Conservation (phyloP, 2,888 invertebrate species). For the Lamellibrachia satsuma region DNA sequence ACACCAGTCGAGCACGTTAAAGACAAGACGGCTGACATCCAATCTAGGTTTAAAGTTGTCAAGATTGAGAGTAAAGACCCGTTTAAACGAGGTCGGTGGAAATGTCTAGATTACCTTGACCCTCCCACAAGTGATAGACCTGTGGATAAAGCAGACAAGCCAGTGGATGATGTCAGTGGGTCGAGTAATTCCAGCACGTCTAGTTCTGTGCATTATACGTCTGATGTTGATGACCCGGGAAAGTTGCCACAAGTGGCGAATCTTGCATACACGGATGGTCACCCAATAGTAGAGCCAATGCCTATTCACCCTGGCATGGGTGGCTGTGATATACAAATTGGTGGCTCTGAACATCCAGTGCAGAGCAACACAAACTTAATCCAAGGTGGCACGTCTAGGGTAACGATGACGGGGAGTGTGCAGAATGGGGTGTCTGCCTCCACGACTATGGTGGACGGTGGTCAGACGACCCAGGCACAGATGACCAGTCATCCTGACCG, state of each 20-base stretch:
- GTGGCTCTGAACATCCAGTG: slow-evolving; percentile 5
- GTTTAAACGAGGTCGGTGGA: slow-evolving; percentile 90
- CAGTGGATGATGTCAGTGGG: slow-evolving; percentile 39
- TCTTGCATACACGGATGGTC: slow-evolving; percentile 38
- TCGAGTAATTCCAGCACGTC: slow-evolving; percentile 62
- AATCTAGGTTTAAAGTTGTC: slow-evolving; percentile 86
- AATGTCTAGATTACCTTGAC: slow-evolving; percentile 92
- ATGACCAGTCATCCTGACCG: neutral
- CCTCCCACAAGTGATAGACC: slow-evolving; percentile 65
- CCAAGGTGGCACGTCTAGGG: neutral
- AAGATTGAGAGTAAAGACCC: slow-evolving; percentile 96
- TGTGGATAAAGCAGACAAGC: slow-evolving; percentile 43
- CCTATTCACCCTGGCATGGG: slow-evolving; percentile 29
- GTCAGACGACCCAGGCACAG: neutral
- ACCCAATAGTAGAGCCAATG: slow-evolving; percentile 36
- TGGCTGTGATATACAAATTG: slow-evolving; percentile 6
- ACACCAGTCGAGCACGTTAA: neutral
- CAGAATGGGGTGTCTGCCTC: neutral
- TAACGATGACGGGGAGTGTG: neutral
- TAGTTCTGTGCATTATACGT: slow-evolving; percentile 62
- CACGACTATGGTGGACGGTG: neutral
- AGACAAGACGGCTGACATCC: slow-evolving; percentile 19
- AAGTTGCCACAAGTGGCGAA: slow-evolving; percentile 54
- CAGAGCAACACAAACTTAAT: neutral
- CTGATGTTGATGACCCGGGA: slow-evolving; percentile 60